These are phyloP conservation scores for Phocoena phocoena DNA, from an alignment of 2,113 vertebrate species.

Conservation along the genomic window DNA sequence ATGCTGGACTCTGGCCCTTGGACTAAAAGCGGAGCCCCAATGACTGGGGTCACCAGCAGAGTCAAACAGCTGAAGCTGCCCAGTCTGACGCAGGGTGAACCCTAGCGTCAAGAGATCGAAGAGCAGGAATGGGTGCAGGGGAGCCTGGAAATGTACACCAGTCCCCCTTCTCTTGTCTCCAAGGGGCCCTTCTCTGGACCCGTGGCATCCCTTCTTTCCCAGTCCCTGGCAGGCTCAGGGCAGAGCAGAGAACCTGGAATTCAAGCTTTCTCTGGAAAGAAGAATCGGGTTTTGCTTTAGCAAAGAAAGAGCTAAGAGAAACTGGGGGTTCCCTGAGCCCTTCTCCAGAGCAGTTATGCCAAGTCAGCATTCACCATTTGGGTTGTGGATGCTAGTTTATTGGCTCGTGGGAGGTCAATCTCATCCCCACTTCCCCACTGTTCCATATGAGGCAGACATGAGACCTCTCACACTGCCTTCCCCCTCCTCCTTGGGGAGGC, in stretches of 20 bases:
- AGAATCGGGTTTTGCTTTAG: background rate
- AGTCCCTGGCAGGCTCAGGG: background rate
- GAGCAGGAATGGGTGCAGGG: background rate
- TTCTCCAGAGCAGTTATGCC: background rate
- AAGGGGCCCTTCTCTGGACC: background rate
- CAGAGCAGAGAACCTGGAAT: background rate
- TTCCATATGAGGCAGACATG: rapidly evolving
- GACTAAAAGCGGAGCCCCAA: background rate
- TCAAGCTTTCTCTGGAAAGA: background rate
- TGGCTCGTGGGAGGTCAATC: rapidly evolving
- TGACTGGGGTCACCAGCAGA: background rate
- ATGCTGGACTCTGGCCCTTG: background rate
- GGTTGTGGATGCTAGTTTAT: background rate
- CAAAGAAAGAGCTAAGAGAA: background rate
- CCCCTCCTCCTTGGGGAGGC: no score
- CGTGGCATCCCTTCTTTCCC: background rate
- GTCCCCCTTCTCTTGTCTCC: background rate
- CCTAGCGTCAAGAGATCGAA: background rate
- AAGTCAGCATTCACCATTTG: background rate
- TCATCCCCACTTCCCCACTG: background rate
- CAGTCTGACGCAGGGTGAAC: background rate
- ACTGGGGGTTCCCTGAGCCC: background rate
- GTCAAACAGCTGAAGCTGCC: background rate
- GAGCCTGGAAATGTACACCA: background rate
- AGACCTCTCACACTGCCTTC: background rate